Conservation (phyloP, 2,888 invertebrate species). For the Parnassius mnemosyne region DNA sequence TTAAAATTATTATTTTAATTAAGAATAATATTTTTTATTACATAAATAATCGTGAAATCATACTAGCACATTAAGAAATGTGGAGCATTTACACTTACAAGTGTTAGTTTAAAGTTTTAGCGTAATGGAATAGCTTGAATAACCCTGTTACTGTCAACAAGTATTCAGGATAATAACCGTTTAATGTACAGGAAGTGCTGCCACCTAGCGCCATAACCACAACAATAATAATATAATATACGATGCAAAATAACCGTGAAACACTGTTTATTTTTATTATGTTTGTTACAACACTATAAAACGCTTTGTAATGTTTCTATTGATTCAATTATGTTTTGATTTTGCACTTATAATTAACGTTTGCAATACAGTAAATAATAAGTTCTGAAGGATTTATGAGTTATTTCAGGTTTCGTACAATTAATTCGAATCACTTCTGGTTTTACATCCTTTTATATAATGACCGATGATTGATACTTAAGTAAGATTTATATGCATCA, state of each 20-base stretch:
- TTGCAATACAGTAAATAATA: neutral
- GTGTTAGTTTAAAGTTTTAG: too few relatives aligned
- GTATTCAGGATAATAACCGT: neutral
- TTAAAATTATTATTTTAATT: too few relatives aligned
- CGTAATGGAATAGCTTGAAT: too few relatives aligned
- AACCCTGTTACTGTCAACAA: conserved; percentile 2
- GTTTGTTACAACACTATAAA: conserved; percentile 3
- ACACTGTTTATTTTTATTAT: conserved; percentile 3
- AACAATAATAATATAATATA: neutral
- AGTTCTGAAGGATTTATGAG: conserved; percentile 3
- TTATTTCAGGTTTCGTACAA: neutral
- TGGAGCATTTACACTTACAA: too few relatives aligned
- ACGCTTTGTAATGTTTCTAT: neutral
- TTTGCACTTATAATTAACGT: neutral
- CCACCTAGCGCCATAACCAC: conserved; percentile 1
- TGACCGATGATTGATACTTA: too few relatives aligned
- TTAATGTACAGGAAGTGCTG: conserved; percentile 7
- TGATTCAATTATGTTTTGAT: conserved; percentile 2
- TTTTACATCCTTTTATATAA: neutral
- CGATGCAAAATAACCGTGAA: conserved; percentile 1
- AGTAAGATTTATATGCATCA: too few relatives aligned
- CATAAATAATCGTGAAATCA: too few relatives aligned
- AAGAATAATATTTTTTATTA: too few relatives aligned
- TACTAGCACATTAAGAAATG: too few relatives aligned
- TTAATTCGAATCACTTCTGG: neutral